Conservation (phyloP, 1,140 invertebrate species). For the Chelonus insularis region DNA sequence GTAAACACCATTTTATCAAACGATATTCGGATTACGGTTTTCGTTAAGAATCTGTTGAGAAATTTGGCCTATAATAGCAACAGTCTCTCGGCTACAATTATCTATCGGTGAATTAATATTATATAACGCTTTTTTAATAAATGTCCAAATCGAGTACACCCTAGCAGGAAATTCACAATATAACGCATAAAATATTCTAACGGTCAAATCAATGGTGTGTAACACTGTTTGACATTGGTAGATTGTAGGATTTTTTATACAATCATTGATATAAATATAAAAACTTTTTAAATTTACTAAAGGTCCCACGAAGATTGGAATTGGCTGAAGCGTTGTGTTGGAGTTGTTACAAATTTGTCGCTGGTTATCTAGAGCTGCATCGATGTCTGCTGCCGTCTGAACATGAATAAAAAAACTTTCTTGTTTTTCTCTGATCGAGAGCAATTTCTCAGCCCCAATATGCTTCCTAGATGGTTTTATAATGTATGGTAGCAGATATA, state of each 20-base stretch:
- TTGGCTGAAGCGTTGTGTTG: constrained; percentile 12
- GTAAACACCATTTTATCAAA: background rate
- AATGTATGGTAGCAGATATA: constrained; percentile 13
- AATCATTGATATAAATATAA: constrained; percentile 21
- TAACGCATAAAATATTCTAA: constrained; percentile 16
- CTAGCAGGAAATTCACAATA: constrained; percentile 10
- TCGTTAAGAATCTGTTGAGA: background rate
- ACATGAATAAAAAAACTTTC: constrained; percentile 17
- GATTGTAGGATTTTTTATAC: constrained; percentile 19
- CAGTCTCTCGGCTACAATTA: constrained; percentile 7
- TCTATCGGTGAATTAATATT: constrained; percentile 13
- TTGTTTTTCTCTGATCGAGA: constrained; percentile 15
- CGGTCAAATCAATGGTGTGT: background rate
- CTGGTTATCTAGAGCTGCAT: background rate
- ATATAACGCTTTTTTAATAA: constrained; percentile 19
- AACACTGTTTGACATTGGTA: constrained; percentile 9
- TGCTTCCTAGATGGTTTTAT: background rate
- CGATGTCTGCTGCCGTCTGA: constrained; percentile 4
- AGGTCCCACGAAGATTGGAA: constrained; percentile 18
- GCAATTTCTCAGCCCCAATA: background rate
- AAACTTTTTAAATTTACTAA: constrained; percentile 9
- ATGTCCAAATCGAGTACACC: constrained; percentile 11
- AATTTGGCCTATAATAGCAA: background rate
- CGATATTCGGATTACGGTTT: background rate
- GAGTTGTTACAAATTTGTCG: constrained; percentile 8